Evolutionary conservation across 2,888 invertebrate species (phyloP).

Genomic region (Noctua janthe): DNA sequence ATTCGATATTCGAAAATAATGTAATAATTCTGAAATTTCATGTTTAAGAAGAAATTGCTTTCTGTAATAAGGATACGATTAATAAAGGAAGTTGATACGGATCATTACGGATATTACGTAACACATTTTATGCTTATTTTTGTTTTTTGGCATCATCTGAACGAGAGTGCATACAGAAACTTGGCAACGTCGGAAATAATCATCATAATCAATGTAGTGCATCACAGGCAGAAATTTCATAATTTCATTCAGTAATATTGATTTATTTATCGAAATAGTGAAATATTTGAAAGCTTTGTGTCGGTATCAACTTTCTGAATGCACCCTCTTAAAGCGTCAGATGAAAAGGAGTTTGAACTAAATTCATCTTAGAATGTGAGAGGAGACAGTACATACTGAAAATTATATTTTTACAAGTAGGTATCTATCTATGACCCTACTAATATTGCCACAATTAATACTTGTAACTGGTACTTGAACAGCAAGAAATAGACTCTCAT

Average conservation of each 20-base stretch:
- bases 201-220: not conserved
- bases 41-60: conserved; percentile 24
- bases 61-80: conserved; percentile 26
- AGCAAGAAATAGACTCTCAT: not conserved
- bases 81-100: not conserved
- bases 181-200: not conserved
- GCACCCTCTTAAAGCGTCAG: not conserved
- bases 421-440: not conserved
- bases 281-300: not conserved
- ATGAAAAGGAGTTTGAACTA: not conserved
- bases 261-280: not conserved
- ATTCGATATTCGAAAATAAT: conserved; percentile 17
- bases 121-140: not conserved
- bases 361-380: not conserved
- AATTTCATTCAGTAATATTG: not conserved
- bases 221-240: not conserved
- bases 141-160: not conserved
- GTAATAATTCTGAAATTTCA: conserved; percentile 11
- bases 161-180: not conserved
- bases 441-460: not conserved
- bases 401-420: too few species aligned
- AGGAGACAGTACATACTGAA: not conserved
- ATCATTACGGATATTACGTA: conserved; percentile 25
- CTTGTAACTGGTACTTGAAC: not conserved
- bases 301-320: not conserved